phyloP scores from a whole-genome alignment of 2,888 invertebrate species.

The Conomelus anceps region DNA sequence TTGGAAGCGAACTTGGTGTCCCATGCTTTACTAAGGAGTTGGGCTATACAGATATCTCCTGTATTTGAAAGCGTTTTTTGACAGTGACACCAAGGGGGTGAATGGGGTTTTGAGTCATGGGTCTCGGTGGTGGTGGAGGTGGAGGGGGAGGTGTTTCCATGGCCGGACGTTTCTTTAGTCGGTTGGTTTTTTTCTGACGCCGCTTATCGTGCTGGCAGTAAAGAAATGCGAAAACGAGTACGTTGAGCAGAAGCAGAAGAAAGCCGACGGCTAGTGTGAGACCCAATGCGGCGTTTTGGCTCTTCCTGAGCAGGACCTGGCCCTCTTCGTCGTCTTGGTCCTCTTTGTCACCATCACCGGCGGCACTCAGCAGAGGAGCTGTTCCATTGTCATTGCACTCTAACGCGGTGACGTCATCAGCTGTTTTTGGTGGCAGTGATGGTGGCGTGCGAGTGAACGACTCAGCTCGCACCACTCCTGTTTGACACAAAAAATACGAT shows the following conservation, averaged over 20 bases:
- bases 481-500: not conserved
- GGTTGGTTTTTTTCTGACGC: slow-evolving; percentile 42
- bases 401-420: slow-evolving; percentile 24
- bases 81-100: slow-evolving; percentile 47
- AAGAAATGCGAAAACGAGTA: slow-evolving; percentile 69
- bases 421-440: slow-evolving; percentile 25
- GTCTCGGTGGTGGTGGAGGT: slow-evolving; percentile 27
- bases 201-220: slow-evolving; percentile 56
- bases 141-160: slow-evolving; percentile 30
- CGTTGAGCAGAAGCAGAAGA: slow-evolving; percentile 61
- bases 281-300: slow-evolving; percentile 68
- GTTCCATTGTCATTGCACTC: slow-evolving; percentile 33
- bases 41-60: slow-evolving; percentile 72
- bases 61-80: slow-evolving; percentile 73
- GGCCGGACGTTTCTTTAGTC: slow-evolving; percentile 37
- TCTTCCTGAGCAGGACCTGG: slow-evolving; percentile 50
- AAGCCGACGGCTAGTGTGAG: slow-evolving; percentile 71
- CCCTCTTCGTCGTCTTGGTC: slow-evolving; percentile 38
- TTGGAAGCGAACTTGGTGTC: too few species aligned
- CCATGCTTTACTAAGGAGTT: too few species aligned
- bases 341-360: slow-evolving; percentile 27
- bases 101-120: slow-evolving; percentile 28
- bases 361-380: slow-evolving; percentile 20
- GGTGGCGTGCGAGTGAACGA: slow-evolving; percentile 45
- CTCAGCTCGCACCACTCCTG: slow-evolving; percentile 47